Evolutionary conservation across 1,140 invertebrate genomes (phyloP).

Genomic region (Drosophila nikananu): DNA sequence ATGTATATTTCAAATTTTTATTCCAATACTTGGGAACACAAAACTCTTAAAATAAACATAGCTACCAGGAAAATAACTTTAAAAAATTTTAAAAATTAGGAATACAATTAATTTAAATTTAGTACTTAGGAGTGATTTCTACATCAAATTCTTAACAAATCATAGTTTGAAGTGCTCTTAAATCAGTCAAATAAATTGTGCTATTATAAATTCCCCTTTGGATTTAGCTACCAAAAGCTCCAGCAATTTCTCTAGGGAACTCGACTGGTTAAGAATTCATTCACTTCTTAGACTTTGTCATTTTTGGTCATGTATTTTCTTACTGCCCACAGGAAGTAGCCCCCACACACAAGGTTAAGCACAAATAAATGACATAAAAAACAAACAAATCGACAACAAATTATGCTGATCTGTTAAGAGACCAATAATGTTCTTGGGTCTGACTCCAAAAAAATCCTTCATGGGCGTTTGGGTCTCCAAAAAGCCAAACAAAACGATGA

Average conservation of each 20-base stretch:
- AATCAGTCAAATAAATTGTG: not conserved
- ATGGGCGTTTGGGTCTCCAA: slow-evolving; percentile 2
- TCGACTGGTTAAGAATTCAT: not conserved
- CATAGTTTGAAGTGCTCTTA: not conserved
- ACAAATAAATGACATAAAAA: not conserved
- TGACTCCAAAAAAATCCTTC: slow-evolving; percentile 37
- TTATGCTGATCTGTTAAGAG: slow-evolving; percentile 44
- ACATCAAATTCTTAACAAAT: not conserved
- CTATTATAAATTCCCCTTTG: not conserved
- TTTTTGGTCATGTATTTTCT: not conserved
- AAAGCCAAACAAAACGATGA: slow-evolving; percentile 29
- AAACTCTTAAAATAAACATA: no score
- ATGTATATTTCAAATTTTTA: no score
- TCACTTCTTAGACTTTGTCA: not conserved
- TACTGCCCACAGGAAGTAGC: slow-evolving; percentile 35
- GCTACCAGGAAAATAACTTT: not conserved
- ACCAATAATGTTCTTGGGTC: slow-evolving; percentile 32
- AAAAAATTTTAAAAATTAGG: not conserved
- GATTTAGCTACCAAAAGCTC: no score
- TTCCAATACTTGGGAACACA: no score
- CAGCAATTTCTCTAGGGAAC: slow-evolving; percentile 19
- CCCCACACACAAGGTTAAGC: not conserved
- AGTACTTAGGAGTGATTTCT: not conserved
- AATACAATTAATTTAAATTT: not conserved
- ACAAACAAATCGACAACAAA: slow-evolving; percentile 22